phyloP scores from a whole-genome alignment of 2,113 vertebrate species.

The Gallinago media region DNA sequence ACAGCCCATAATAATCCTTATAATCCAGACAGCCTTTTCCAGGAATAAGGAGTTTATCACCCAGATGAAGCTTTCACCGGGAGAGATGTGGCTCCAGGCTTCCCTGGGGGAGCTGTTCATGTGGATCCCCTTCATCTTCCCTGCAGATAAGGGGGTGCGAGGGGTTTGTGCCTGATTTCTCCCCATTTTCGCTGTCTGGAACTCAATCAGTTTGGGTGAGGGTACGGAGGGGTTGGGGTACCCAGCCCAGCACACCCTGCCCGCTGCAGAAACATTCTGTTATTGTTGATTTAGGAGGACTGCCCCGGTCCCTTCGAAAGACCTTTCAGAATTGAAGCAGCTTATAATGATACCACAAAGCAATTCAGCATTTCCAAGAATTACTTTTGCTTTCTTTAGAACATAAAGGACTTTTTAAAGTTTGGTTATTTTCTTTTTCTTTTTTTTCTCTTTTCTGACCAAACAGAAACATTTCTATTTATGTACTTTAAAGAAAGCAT shows the following conservation, averaged over 20 bases:
- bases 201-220: slow-evolving; percentile 24
- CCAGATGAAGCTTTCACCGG: neutral
- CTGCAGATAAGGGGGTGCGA: neutral
- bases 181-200: slow-evolving; percentile 21
- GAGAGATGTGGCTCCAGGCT: rapidly evolving
- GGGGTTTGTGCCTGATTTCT: neutral
- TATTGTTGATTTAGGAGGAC: slow-evolving; percentile 25
- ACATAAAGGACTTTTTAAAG: neutral
- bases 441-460: neutral
- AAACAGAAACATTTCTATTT: slow-evolving; percentile 1
- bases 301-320: neutral
- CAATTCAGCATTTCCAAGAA: slow-evolving; percentile 54
- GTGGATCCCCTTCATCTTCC: neutral
- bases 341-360: neutral
- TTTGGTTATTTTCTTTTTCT: neutral
- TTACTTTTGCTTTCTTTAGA: slow-evolving; percentile 46
- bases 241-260: neutral
- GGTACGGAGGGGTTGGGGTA: neutral
- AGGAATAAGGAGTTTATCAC: neutral
- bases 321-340: neutral
- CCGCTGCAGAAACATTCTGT: slow-evolving; percentile 30
- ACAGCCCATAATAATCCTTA: neutral
- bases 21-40: neutral
- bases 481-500: neutral
- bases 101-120: neutral